Evolutionary conservation across 2,113 vertebrate species (phyloP).

Genomic region (Indicator maculatus): DNA sequence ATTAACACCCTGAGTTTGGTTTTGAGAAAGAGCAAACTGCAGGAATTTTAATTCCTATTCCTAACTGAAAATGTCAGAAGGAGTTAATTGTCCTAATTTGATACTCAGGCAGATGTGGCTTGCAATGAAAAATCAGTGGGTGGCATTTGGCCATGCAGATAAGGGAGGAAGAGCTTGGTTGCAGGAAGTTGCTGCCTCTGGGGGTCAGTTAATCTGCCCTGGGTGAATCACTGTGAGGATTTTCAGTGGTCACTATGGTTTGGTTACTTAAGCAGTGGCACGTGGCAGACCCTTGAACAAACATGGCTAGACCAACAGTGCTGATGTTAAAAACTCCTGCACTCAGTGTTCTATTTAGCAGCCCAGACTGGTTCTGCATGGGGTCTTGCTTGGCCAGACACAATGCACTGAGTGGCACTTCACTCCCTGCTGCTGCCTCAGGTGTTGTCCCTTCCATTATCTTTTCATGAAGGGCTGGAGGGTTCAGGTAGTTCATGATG

Average conservation of each 20-base stretch:
- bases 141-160: background rate
- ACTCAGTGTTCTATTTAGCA: background rate
- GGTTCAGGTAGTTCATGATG: background rate
- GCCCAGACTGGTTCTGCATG: background rate
- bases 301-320: background rate
- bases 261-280: background rate
- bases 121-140: background rate
- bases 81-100: background rate
- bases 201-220: background rate
- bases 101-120: background rate
- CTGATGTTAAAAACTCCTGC: background rate
- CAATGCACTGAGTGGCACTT: background rate
- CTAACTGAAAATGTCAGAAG: background rate
- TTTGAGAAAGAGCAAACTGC: background rate
- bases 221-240: background rate
- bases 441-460: background rate
- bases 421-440: accelerated
- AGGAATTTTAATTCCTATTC: background rate
- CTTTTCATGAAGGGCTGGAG: background rate
- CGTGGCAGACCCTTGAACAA: background rate
- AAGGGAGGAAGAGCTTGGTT: background rate
- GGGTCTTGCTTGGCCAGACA: background rate
- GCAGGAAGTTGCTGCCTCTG: background rate
- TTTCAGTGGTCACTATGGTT: background rate
- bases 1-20: background rate